Evolutionary conservation across 2,797 vertebrate genomes (phyloP), one percentile per base, ranked within the genome.

Genomic region (Thaleichthys pacificus): DNA sequence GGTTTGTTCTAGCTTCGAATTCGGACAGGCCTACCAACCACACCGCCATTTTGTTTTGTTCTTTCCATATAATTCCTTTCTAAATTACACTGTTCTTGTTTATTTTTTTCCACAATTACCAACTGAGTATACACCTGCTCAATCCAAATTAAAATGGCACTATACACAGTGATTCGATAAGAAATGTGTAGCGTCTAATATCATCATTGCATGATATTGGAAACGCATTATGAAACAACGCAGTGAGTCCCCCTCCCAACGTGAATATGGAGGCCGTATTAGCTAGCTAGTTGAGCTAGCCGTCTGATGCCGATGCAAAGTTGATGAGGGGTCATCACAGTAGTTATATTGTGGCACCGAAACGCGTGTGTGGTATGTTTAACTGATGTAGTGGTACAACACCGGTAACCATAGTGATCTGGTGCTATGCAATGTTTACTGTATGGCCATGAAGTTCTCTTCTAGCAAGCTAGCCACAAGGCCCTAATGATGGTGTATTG

Each of bases 21-120:
- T 64, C 60, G 66, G 32, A 32, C 49, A 51, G 79, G 91, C 73
- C 73, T 79, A 65, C 72, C 72, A 79, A 68, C 71, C 80, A 71
- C 86, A 80, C 85, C 93, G 93, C 93, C 93, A 94, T 94, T 94
- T 94, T 94, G 93, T 94, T 93, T 93, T 89, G 90, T 93, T 91
- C 89, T 87, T 78, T 70, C 64, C 79, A 84, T 88, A 84, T 86
- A 87, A 88, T 69, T 12, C 26, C 82, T 77, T 79, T 57, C 58
- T 77, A 79, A 80, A 72, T 74, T 70, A 2, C 32, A 21, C 58
- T 28, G 9, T 9, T 17, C 0, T 30, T 32, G 1, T 9, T 5
- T 12, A 12, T 21, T 2, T 0, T 6, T 1, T 9, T 47, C 15
- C 35, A 73, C 60, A 62, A 57, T 51, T 51, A 35, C 32, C 4